phyloP scores from a whole-genome alignment of 92 coral and sea anemone species.

The Bergia sp. region DNA sequence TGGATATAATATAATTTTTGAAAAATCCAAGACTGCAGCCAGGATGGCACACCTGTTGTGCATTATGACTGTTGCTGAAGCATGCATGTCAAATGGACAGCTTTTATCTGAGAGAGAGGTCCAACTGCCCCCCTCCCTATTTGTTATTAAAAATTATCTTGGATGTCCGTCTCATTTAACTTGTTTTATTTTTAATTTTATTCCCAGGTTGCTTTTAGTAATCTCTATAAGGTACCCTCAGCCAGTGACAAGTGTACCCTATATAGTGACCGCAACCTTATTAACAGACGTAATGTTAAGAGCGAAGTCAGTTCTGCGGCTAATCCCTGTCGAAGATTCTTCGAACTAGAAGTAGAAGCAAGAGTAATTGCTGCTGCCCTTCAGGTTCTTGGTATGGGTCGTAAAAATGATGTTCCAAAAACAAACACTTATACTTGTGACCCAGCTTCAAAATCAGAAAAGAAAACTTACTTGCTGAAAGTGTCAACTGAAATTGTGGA shows the following conservation, averaged over 20 bases:
- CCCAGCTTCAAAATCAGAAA: slow-evolving; percentile 50
- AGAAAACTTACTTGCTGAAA: slow-evolving; percentile 54
- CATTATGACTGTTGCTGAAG: too few relatives aligned
- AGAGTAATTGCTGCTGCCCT: slow-evolving; percentile 75
- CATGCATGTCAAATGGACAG: too few relatives aligned
- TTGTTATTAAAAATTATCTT: not conserved
- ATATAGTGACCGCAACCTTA: slow-evolving; percentile 70
- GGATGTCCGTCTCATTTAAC: not conserved
- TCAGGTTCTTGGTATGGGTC: slow-evolving; percentile 61
- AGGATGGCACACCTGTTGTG: too few relatives aligned
- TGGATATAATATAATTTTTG: too few relatives aligned
- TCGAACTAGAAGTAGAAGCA: slow-evolving; percentile 67
- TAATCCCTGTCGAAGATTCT: slow-evolving; percentile 76
- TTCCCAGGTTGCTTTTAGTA: slow-evolving; percentile 66
- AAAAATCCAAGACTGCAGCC: too few relatives aligned
- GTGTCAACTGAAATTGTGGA: slow-evolving; percentile 28
- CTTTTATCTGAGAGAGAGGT: not conserved
- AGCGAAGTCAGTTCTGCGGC: slow-evolving; percentile 76
- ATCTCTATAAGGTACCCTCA: slow-evolving; percentile 68
- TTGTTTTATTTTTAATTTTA: not conserved
- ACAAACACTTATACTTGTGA: slow-evolving; percentile 20
- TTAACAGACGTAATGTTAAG: slow-evolving; percentile 76
- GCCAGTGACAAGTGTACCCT: slow-evolving; percentile 81
- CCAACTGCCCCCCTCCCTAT: not conserved
- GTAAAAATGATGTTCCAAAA: slow-evolving; percentile 54